These are phyloP conservation scores for Zoroaster sp. DNA, from an alignment of 53 echinoderm and acorn worm genomes.

Conservation along the genomic window DNA sequence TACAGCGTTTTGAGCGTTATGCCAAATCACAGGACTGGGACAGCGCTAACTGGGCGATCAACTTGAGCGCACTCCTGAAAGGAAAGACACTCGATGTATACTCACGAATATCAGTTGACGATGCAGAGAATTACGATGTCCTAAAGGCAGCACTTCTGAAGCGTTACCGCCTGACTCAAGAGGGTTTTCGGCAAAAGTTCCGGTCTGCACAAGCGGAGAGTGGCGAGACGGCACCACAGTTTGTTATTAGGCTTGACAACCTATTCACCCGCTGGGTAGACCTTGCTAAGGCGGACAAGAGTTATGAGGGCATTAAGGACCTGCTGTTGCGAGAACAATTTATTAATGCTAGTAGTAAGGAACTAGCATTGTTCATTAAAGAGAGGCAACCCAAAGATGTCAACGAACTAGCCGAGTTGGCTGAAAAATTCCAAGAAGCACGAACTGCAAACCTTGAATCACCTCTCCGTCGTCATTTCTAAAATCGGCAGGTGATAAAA, in stretches of 20 bases:
- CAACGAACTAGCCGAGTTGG: conserved; percentile 1
- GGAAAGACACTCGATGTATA: no score
- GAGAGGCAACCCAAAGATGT: neutral
- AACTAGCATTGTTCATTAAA: neutral
- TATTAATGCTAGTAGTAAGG: neutral
- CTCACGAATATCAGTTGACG: neutral
- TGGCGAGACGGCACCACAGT: neutral
- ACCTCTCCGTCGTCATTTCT: neutral
- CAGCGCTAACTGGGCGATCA: neutral
- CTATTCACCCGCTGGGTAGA: conserved; percentile 1
- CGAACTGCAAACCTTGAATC: neutral
- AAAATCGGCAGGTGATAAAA: neutral
- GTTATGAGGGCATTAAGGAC: neutral
- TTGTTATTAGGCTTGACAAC: neutral
- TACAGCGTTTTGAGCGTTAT: neutral
- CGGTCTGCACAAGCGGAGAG: neutral
- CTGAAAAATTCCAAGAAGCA: conserved; percentile 31
- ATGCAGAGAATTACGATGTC: neutral
- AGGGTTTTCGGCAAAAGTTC: neutral
- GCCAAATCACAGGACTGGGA: neutral
- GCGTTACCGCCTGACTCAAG: neutral
- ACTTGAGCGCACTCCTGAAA: no score
- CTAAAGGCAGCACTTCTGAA: neutral
- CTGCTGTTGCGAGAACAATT: conserved; percentile 21
- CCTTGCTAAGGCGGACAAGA: neutral